Evolutionary conservation across 1,140 invertebrate genomes (phyloP).

Genomic region (Wiebesia pumilae): DNA sequence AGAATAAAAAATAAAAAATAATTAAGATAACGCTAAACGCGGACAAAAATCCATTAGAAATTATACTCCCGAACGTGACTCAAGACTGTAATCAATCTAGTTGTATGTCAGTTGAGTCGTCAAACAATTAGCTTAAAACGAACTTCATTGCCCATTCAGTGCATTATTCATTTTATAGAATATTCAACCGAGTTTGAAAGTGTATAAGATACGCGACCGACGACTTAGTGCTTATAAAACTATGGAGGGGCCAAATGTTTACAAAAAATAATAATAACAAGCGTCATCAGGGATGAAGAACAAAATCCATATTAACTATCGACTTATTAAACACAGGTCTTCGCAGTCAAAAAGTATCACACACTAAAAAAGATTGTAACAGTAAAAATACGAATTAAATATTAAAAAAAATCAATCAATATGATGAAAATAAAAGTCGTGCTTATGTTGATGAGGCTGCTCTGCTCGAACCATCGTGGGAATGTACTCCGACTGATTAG

Average conservation of each 20-base stretch:
- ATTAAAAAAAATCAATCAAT: constrained; percentile 44
- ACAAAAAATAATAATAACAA: constrained; percentile 42
- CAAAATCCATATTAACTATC: constrained; percentile 49
- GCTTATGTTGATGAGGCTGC: constrained; percentile 57
- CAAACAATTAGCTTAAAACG: constrained; percentile 45
- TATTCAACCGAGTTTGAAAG: background rate
- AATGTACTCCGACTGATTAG: constrained; percentile 68
- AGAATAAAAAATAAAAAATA: constrained; percentile 41
- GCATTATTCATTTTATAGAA: background rate
- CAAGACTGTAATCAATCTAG: constrained; percentile 69
- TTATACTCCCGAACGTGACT: constrained; percentile 65
- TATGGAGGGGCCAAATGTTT: constrained; percentile 68
- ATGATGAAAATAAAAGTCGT: constrained; percentile 55
- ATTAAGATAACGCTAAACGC: background rate
- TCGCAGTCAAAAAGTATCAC: constrained; percentile 71
- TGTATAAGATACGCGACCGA: constrained; percentile 54
- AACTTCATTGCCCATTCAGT: background rate
- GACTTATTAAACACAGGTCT: constrained; percentile 64
- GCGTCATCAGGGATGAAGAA: constrained; percentile 34
- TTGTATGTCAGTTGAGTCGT: constrained; percentile 61
- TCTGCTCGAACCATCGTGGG: constrained; percentile 58
- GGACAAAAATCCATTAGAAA: constrained; percentile 42
- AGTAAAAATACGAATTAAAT: constrained; percentile 38
- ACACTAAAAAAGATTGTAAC: constrained; percentile 59
- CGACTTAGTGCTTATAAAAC: constrained; percentile 61